Evolutionary conservation across 2,888 invertebrate species (phyloP).

Genomic region (Cosmia trapezina): DNA sequence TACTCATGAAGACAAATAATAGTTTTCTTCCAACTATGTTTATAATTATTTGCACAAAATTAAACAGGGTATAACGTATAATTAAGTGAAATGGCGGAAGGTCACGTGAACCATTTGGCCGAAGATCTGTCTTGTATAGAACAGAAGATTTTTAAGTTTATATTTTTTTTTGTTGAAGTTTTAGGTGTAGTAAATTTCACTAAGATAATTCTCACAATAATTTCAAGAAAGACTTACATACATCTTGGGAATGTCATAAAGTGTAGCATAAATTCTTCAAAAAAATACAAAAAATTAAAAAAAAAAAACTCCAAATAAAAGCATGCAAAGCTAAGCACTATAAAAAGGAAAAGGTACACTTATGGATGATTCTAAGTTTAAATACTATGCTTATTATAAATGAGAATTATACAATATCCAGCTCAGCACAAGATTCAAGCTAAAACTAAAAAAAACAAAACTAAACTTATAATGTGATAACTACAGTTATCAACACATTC

Average conservation of each 20-base stretch:
- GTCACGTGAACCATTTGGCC: neutral
- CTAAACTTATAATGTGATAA: neutral
- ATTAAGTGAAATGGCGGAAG: neutral
- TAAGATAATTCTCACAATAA: neutral
- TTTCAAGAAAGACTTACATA: neutral
- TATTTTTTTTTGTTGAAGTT: neutral
- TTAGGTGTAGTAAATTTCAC: neutral
- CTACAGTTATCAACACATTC: slow-evolving; percentile 32
- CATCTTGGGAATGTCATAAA: neutral
- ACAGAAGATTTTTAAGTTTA: neutral
- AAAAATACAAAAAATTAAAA: neutral
- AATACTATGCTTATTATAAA: neutral
- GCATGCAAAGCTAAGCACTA: slow-evolving; percentile 33
- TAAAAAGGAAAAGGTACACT: neutral
- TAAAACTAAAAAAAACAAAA: neutral
- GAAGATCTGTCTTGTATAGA: slow-evolving; percentile 3
- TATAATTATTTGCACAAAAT: neutral
- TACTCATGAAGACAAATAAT: neutral
- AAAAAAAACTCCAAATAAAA: no score
- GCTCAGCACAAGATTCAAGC: neutral
- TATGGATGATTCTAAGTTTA: neutral
- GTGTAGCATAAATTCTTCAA: neutral
- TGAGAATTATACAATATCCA: neutral
- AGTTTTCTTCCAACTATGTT: neutral
- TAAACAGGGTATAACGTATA: neutral